Conservation (phyloP, 1,140 invertebrate species). For the Euborellia annulipes region DNA sequence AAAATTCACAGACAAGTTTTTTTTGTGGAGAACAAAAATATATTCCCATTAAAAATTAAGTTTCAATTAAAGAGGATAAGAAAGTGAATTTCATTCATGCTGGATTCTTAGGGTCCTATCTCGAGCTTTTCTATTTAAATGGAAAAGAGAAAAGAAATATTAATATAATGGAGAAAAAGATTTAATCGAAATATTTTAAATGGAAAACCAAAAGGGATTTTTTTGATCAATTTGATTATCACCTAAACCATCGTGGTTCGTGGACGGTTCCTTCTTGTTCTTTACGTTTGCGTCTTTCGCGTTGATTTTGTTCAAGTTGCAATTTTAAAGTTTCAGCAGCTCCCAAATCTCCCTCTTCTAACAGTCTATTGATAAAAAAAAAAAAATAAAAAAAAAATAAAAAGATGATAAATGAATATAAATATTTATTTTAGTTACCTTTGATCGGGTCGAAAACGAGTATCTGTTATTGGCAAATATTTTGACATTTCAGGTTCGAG, state of each 20-base stretch:
- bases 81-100: too few species aligned
- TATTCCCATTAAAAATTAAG: too few species aligned
- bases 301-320: slow-evolving; percentile 47
- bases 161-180: too few species aligned
- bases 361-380: slow-evolving; percentile 23
- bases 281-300: slow-evolving; percentile 43
- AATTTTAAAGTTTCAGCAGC: slow-evolving; percentile 54
- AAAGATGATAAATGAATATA: neutral
- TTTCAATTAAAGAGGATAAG: too few species aligned
- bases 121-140: too few species aligned
- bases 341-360: slow-evolving; percentile 61
- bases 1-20: too few species aligned
- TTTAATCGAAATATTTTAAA: too few species aligned
- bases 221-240: too few species aligned
- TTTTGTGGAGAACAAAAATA: too few species aligned
- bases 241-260: slow-evolving; percentile 48
- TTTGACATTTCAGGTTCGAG: slow-evolving; percentile 43
- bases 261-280: slow-evolving; percentile 36
- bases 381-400: slow-evolving; percentile 1
- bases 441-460: slow-evolving; percentile 43
- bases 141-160: too few species aligned
- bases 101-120: too few species aligned
- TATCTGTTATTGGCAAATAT: slow-evolving; percentile 56
- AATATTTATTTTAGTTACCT: slow-evolving; percentile 21
- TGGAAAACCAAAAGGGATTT: too few species aligned